Evolutionary conservation across 2,113 vertebrate species (phyloP).

Genomic region (Copsychus sechellarum): DNA sequence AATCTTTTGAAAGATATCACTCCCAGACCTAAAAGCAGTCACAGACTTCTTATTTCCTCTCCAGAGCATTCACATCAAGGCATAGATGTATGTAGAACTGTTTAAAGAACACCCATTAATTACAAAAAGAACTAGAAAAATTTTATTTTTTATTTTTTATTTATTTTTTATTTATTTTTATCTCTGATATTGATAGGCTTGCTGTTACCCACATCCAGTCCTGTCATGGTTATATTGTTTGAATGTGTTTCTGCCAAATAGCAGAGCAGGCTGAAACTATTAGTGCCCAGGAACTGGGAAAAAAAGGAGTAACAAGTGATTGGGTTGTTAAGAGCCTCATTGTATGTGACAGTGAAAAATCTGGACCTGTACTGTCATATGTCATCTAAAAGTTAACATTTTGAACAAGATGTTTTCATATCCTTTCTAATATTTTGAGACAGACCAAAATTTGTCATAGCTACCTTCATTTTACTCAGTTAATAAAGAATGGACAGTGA

Average conservation of each 20-base stretch:
- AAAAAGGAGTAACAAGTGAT: background rate
- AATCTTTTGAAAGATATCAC: background rate
- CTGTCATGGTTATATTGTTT: background rate
- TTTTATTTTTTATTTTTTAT: background rate
- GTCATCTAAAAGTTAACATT: conserved; percentile 65
- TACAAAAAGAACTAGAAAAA: background rate
- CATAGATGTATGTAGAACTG: background rate
- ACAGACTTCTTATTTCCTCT: background rate
- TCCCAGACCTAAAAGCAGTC: background rate
- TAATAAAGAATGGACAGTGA: conserved; percentile 65
- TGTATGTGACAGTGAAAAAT: conserved; percentile 37
- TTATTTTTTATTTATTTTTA: too few relatives aligned
- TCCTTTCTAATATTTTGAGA: conserved; percentile 56
- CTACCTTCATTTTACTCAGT: conserved; percentile 63
- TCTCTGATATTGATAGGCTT: background rate
- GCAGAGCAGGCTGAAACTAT: background rate
- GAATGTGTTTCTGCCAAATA: background rate
- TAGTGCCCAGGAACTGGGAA: background rate
- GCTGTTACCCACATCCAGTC: background rate
- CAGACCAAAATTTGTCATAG: conserved; percentile 41
- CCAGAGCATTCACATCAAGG: background rate
- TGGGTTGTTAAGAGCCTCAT: conserved; percentile 23
- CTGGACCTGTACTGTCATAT: background rate
- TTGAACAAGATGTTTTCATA: conserved; percentile 56
- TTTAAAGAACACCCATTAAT: background rate